Percentiles rank a stretch among this genome's conserved stretches.
phyloP scores from a whole-genome alignment of 2,113 vertebrate genomes.

The Eidolon helvum region DNA sequence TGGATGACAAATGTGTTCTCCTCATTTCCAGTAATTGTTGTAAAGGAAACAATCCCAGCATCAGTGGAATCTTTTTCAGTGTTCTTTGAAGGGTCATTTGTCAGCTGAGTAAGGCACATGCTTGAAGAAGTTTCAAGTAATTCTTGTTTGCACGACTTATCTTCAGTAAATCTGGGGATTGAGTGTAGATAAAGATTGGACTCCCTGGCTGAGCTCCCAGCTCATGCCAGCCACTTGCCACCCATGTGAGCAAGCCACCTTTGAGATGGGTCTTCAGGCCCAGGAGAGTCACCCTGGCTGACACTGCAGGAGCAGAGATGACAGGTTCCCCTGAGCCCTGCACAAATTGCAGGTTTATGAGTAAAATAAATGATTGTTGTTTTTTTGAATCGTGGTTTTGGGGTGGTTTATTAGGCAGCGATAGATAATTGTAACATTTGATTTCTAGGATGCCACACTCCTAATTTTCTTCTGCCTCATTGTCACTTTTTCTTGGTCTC shows the following conservation, averaged over 20 bases:
- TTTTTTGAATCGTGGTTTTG: background rate
- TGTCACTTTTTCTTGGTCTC: background rate
- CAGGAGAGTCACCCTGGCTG: background rate
- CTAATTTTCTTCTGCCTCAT: background rate
- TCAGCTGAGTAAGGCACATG: background rate
- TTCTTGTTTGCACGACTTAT: background rate
- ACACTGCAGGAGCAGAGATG: background rate
- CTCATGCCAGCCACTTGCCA: background rate
- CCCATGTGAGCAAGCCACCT: background rate
- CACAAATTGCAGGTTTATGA: background rate
- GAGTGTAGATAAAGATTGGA: background rate
- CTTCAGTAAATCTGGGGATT: constrained; percentile 10
- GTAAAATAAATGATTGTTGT: background rate
- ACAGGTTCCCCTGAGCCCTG: background rate
- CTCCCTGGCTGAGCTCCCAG: background rate
- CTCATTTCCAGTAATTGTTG: background rate
- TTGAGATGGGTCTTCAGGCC: background rate
- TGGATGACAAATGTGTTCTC: background rate
- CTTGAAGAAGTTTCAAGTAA: background rate
- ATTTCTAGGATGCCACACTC: background rate
- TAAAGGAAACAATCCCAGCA: background rate
- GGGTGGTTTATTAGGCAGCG: background rate
- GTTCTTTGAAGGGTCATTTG: constrained; percentile 3
- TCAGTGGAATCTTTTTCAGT: background rate
- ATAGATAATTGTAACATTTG: background rate